These are phyloP conservation scores for Prionailurus bengalensis DNA, from an alignment of 2,113 vertebrate genomes.

Conservation along the genomic window DNA sequence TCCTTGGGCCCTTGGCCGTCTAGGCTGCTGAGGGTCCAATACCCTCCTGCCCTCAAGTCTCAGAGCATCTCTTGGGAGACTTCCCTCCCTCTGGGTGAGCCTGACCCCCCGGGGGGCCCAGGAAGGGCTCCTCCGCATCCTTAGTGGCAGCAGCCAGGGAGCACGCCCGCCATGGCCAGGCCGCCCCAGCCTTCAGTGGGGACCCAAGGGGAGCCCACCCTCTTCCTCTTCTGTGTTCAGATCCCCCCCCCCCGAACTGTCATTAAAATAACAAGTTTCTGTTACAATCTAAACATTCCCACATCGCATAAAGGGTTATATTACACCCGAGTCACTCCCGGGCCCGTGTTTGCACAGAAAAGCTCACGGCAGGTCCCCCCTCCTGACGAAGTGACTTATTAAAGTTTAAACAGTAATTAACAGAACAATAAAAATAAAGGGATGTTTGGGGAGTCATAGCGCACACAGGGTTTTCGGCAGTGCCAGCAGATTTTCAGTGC, in stretches of 20 bases:
- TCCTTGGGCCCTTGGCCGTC: background rate
- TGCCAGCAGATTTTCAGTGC: constrained; percentile 92
- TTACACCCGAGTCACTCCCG: constrained; percentile 90
- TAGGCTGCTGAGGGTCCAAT: background rate
- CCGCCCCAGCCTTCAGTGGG: constrained; percentile 74
- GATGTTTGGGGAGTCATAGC: constrained; percentile 93
- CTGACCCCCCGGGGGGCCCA: background rate
- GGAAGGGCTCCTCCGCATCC: background rate
- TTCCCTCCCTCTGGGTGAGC: background rate
- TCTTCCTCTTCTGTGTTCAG: constrained; percentile 81
- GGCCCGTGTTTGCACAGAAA: constrained; percentile 91
- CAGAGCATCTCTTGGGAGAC: background rate
- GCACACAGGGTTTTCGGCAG: constrained; percentile 93
- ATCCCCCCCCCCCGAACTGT: constrained; percentile 84
- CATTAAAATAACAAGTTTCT: constrained; percentile 98
- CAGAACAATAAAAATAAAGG: constrained; percentile 94
- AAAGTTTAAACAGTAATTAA: constrained; percentile 96
- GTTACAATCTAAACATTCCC: constrained; percentile 99
- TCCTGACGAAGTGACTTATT: constrained; percentile 94
- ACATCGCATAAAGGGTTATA: constrained; percentile 93
- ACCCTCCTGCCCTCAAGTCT: too few species aligned
- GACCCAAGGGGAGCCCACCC: constrained; percentile 78
- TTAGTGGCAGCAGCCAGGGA: constrained; percentile 29
- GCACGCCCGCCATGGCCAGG: constrained; percentile 57
- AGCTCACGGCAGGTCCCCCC: constrained; percentile 91